Evolutionary conservation across 1,140 invertebrate genomes (phyloP), one percentile per base, ranked within the genome.

Genomic region (Drosophila sucinea): DNA sequence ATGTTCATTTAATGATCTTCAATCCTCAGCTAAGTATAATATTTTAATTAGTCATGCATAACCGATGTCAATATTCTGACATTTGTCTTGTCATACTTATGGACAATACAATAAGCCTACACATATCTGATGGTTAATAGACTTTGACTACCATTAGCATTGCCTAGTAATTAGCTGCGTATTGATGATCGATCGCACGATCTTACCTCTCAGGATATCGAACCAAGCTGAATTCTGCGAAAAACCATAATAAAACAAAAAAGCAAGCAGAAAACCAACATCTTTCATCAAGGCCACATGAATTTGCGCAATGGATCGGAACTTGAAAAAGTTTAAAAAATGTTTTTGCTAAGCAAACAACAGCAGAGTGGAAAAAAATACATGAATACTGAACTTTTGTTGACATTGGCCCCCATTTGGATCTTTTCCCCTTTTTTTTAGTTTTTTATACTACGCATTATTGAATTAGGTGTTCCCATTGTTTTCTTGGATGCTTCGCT

Each of bases 391-490:
- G 3, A 51, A 51, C 44, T 51, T 51, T 51, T 51, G 44, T 51
- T 51, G 44, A 51, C 44, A 51, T 51, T 51, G 44, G 44, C 44
- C 44, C 44, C 44, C 44, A 51, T 51, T 51, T 27, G 44, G 23
- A 51, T 27, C 23, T 51, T 1, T 27, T 27, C 7, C 44, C 23
- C 7, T 51, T 51, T 10, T 47, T 23, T n/a, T 47, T 40, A 47
- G 44, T 51, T 51, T 51, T 23, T 17, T 51, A 23, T 8, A 17
- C 44, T 51, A 51, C 44, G 23, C 44, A 51, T 51, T 51, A 51
- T 51, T 51, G 44, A 51, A 51, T 51, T 51, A 51, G 44, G 23
- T 51, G 44, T 51, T 51, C 44, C 44, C 23, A 51, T 51, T 51
- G 44, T 51, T 51, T 25, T 27, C 44, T 27, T 51, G 23, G 44